Evolutionary conservation across 2,888 invertebrate genomes (phyloP), one percentile per base, ranked within the genome.

Genomic region (Urechis unicinctus): DNA sequence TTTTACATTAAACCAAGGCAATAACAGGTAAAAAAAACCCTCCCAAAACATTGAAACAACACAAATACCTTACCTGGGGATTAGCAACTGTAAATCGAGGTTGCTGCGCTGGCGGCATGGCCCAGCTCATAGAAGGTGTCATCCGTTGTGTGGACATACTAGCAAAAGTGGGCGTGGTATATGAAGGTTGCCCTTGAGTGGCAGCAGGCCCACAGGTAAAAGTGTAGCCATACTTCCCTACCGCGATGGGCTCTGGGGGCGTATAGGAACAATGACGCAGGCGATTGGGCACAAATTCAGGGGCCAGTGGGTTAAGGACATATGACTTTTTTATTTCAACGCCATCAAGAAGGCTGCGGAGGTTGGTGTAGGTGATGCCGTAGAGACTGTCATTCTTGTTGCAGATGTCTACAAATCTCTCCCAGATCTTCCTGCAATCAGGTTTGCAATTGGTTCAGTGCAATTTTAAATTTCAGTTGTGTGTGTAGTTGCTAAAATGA

Each of bases 301-400:
- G 86, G 0, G 90, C 90, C 50, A 88, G 74, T 0, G 90, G 90
- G 79, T 90, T 90, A n/a, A 90, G 79, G 2, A 85, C 84, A 72
- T 86, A 88, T 2, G 85, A 85, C 59, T 86, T 85, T 68, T 87
- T 86, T 65, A 88, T 78, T 73, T 88, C 88, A 1, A 87, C 85
- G 6, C 86, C 86, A 66, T 87, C 85, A 51, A 88, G 78, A 68
- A 86, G 86, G 44, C 84, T 83, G 53, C 85, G 81, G 44, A 88
- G 75, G 59, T 84, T 82, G 1, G 82, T 80, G 85, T 85, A 87
- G 0, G 86, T 86, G 61, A 87, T 84, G 3, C 88, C 88, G 72
- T 84, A 85, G 29, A 88, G 79, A 62, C 87, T 87, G 60, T 83
- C 82, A 68, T 86, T 85, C 68, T 85, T 83, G 68, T 85, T 83